A percentile compares a stretch with the other conserved stretches of the same genome.
Evolutionary conservation across 2,113 vertebrate species (phyloP).

Genomic region (Sus scrofa): DNA sequence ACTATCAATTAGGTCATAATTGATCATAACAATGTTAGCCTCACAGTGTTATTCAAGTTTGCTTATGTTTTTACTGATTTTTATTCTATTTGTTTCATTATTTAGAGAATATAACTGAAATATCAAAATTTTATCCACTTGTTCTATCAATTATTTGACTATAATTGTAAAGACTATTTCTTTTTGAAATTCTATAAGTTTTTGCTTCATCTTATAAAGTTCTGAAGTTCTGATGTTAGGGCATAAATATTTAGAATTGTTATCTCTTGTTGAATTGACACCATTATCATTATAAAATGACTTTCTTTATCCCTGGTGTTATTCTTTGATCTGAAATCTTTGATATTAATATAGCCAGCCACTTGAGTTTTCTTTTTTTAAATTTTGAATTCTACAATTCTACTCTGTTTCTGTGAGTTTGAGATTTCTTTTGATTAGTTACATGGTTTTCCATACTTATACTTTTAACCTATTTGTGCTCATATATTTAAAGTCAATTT

Average conservation of each 20-base stretch:
- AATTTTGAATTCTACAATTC: neutral
- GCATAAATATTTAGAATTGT: neutral
- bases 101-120: neutral
- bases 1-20: neutral
- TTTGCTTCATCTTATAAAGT: neutral
- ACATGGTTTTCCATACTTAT: neutral
- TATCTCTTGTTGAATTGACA: neutral
- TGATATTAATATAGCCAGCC: neutral
- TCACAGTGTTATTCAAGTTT: neutral
- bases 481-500: neutral
- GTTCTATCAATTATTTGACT: neutral
- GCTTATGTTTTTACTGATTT: neutral
- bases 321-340: neutral
- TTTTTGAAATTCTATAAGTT: neutral
- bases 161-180: neutral
- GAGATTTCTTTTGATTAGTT: neutral
- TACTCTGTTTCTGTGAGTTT: neutral
- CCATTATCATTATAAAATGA: neutral
- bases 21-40: neutral
- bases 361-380: neutral
- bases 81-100: neutral
- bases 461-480: neutral
- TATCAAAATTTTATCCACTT: neutral
- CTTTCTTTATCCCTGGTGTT: neutral
- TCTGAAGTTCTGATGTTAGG: neutral